These are phyloP conservation scores for Pyrgilauda ruficollis DNA, from an alignment of 2,113 vertebrate species.

Conservation along the genomic window DNA sequence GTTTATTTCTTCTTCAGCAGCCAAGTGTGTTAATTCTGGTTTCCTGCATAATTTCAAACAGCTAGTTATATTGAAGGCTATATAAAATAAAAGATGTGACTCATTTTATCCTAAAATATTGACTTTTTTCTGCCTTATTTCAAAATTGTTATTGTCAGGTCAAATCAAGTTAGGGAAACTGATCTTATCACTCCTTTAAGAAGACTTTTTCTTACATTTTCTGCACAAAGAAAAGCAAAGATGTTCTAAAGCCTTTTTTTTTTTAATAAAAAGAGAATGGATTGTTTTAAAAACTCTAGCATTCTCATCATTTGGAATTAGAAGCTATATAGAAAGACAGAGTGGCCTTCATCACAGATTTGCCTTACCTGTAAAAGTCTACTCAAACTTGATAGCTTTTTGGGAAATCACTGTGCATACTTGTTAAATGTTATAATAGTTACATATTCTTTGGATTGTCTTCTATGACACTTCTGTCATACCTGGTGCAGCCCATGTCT, in stretches of 20 bases:
- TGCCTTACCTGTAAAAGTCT: neutral
- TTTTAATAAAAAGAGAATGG: neutral
- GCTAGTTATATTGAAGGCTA: neutral
- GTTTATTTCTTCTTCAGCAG: neutral
- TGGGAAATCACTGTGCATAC: neutral
- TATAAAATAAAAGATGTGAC: neutral
- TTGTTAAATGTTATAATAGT: neutral
- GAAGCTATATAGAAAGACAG: neutral
- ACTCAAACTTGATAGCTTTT: neutral
- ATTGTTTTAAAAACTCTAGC: neutral
- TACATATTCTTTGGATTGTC: neutral
- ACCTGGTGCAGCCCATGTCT: neutral
- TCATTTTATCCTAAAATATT: neutral
- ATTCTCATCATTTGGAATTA: neutral
- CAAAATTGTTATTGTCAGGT: neutral
- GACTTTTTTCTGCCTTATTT: neutral
- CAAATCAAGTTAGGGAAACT: neutral
- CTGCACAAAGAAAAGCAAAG: neutral
- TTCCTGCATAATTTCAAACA: neutral
- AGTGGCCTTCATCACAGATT: neutral
- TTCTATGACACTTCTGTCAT: neutral
- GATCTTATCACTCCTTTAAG: neutral
- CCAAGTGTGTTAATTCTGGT: neutral
- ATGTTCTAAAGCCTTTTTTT: neutral
- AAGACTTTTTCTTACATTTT: neutral